Percentiles rank a stretch among this genome's conserved stretches.
phyloP scores from a whole-genome alignment of 2,888 invertebrate genomes.

The Dione vanillae region DNA sequence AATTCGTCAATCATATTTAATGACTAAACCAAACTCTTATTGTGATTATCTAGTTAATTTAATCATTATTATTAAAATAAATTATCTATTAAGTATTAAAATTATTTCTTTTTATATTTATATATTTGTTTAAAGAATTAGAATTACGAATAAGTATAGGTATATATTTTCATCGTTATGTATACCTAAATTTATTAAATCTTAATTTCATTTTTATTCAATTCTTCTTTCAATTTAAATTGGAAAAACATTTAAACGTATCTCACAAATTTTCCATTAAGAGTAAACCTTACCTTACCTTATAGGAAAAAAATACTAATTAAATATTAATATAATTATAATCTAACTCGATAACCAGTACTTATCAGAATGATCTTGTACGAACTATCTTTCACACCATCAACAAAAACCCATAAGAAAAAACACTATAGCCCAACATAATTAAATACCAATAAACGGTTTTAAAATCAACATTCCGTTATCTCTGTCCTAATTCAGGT shows the following conservation, averaged over 20 bases:
- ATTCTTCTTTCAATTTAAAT: too few relatives aligned
- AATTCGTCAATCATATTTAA: too few relatives aligned
- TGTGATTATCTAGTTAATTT: too few relatives aligned
- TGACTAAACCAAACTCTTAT: too few relatives aligned
- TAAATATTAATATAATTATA: neutral
- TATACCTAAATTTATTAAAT: too few relatives aligned
- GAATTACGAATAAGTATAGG: too few relatives aligned
- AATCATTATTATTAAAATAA: neutral
- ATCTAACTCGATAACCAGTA: slow-evolving; percentile 16
- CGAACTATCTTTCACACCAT: slow-evolving; percentile 33
- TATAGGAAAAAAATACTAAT: neutral
- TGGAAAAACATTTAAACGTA: neutral
- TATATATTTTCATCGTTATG: too few relatives aligned
- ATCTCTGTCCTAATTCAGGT: slow-evolving; percentile 53
- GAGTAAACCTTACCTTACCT: neutral
- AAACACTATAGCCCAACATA: slow-evolving; percentile 54
- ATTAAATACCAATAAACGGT: slow-evolving; percentile 78
- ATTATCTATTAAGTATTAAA: neutral
- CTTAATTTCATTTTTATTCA: too few relatives aligned
- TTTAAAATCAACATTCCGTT: slow-evolving; percentile 68
- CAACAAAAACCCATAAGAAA: slow-evolving; percentile 48
- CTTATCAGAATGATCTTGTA: slow-evolving; percentile 23
- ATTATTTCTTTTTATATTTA: neutral
- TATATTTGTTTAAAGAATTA: neutral
- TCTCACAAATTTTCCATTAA: neutral